Conservation (phyloP, 2,888 invertebrate species). For the Lymantria dispar region DNA sequence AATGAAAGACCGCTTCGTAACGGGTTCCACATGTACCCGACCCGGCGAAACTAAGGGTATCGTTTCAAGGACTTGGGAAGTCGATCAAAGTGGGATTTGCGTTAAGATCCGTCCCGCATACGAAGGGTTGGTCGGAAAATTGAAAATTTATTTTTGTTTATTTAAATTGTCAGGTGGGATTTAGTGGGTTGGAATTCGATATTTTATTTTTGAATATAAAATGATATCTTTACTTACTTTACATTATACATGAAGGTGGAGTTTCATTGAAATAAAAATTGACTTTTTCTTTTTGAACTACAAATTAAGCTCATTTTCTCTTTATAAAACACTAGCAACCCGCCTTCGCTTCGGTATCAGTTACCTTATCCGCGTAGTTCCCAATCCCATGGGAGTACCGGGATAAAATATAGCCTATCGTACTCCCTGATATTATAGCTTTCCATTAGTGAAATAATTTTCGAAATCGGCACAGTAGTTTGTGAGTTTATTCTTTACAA, state of each 20-base stretch:
- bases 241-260: background rate
- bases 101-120: conserved; percentile 42
- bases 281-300: too few species aligned
- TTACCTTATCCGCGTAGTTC: too few species aligned
- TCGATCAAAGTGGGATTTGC: conserved; percentile 76
- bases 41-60: conserved; percentile 52
- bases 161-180: conserved; percentile 57
- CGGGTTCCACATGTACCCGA: conserved; percentile 49
- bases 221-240: background rate
- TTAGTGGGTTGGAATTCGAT: conserved; percentile 25
- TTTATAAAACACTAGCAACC: too few species aligned
- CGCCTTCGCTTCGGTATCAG: too few species aligned
- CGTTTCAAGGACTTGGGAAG: conserved; percentile 47
- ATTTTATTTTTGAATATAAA: background rate
- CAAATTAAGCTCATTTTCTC: too few species aligned
- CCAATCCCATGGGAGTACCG: too few species aligned
- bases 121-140: conserved; percentile 56
- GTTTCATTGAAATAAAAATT: too few species aligned
- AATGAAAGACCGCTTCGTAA: conserved; percentile 40
- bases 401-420: too few species aligned
- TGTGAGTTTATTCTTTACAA: too few species aligned
- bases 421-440: too few species aligned
- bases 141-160: conserved; percentile 73
- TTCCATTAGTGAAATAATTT: too few species aligned
- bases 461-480: too few species aligned